A percentile compares a stretch with the other conserved stretches of the same genome.
Evolutionary conservation across 2,797 vertebrate genomes (phyloP).

Genomic region (Pelobates cultripes): DNA sequence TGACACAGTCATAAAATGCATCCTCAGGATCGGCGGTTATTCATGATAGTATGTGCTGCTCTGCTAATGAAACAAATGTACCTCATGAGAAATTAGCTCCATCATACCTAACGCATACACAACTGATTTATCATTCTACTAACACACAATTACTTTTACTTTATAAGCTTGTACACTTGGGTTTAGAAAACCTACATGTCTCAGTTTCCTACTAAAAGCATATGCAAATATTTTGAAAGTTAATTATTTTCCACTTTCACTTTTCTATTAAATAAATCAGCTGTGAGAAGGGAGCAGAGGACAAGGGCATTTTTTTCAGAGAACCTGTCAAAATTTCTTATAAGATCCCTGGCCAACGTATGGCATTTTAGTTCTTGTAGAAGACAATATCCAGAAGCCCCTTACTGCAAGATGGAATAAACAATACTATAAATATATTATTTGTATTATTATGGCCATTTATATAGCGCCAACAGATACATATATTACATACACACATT

Average conservation of each 20-base stretch:
- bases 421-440: too few species aligned
- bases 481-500: too few species aligned
- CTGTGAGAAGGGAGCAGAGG: neutral
- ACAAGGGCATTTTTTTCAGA: neutral
- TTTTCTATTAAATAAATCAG: neutral
- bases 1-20: constrained; percentile 51
- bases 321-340: neutral
- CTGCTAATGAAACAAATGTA: constrained; percentile 50
- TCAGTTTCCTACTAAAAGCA: constrained; percentile 26
- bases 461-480: too few species aligned
- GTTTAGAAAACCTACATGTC: constrained; percentile 24
- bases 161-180: constrained; percentile 38
- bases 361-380: too few species aligned
- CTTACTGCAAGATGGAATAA: too few species aligned
- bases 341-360: too few species aligned
- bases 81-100: constrained; percentile 50
- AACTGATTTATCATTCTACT: constrained; percentile 37
- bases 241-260: constrained; percentile 32
- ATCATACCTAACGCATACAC: constrained; percentile 32
- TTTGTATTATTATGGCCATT: too few species aligned
- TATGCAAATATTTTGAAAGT: constrained; percentile 36
- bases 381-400: too few species aligned
- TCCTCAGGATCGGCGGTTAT: constrained; percentile 44
- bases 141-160: constrained; percentile 38
- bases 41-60: constrained; percentile 15